These are phyloP conservation scores for Verasper variegatus DNA, from an alignment of 2,113 vertebrate genomes.

Conservation along the genomic window DNA sequence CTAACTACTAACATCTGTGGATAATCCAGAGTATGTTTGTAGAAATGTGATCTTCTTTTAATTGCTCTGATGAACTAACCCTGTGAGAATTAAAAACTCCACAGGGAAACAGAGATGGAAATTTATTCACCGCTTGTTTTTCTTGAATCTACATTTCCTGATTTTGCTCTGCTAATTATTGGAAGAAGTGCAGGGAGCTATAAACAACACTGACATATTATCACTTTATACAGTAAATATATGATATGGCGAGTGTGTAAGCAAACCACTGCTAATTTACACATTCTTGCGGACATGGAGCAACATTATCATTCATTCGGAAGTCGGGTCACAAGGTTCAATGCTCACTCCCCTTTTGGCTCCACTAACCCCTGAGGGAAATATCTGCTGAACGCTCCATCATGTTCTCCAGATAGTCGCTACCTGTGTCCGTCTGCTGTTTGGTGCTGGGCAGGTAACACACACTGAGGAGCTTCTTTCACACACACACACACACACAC, in stretches of 20 bases:
- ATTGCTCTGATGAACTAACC: neutral
- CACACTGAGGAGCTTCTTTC: neutral
- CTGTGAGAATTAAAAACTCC: neutral
- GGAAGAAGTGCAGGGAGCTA: too few relatives aligned
- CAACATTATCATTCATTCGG: neutral
- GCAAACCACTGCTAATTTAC: neutral
- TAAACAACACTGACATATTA: too few relatives aligned
- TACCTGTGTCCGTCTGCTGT: neutral
- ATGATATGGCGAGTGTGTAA: too few relatives aligned
- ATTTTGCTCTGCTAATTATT: too few relatives aligned
- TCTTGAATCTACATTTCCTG: neutral
- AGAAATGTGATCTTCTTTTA: neutral
- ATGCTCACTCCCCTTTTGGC: neutral
- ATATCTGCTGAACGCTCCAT: neutral
- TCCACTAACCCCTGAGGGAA: neutral
- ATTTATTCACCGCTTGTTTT: neutral
- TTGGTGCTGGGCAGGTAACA: neutral
- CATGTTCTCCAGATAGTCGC: neutral
- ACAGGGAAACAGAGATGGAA: neutral
- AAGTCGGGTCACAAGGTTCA: neutral
- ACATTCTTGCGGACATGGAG: neutral
- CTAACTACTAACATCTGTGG: too few relatives aligned
- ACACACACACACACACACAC: neutral
- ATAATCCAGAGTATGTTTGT: too few relatives aligned
- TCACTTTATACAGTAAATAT: too few relatives aligned